phyloP scores from a whole-genome alignment of 2,888 invertebrate species.

The Ectobius pallidus region DNA sequence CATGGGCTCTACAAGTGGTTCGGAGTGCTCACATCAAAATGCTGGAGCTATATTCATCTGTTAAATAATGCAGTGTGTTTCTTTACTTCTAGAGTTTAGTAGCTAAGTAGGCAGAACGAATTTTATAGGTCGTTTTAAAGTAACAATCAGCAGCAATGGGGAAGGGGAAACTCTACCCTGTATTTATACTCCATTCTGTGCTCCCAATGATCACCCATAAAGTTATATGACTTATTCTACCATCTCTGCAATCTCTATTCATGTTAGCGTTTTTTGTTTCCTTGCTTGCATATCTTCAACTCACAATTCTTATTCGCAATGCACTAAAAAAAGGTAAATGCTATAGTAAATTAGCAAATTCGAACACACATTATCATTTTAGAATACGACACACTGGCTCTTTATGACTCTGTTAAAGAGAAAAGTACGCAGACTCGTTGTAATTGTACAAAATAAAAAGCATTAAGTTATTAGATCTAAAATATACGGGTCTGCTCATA shows the following conservation, averaged over 20 bases:
- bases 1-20: too few species aligned
- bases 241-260: too few species aligned
- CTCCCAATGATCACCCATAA: conserved; percentile 14
- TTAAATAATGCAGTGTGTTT: too few species aligned
- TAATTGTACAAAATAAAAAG: too few species aligned
- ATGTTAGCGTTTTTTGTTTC: too few species aligned
- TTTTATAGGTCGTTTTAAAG: conserved; percentile 3
- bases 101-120: background rate
- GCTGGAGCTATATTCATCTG: too few species aligned
- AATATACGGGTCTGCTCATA: background rate
- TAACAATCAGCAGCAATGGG: background rate
- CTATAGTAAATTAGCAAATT: background rate
- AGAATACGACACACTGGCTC: background rate
- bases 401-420: background rate
- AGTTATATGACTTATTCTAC: background rate
- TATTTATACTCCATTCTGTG: conserved; percentile 2
- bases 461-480: too few species aligned
- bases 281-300: too few species aligned
- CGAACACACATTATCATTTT: background rate
- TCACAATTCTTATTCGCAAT: too few species aligned
- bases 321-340: background rate
- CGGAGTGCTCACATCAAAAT: too few species aligned
- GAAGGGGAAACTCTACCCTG: background rate
- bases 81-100: too few species aligned
- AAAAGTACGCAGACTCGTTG: too few species aligned